Conservation (phyloP, 2,113 vertebrate genomes). For the Channa argus region DNA sequence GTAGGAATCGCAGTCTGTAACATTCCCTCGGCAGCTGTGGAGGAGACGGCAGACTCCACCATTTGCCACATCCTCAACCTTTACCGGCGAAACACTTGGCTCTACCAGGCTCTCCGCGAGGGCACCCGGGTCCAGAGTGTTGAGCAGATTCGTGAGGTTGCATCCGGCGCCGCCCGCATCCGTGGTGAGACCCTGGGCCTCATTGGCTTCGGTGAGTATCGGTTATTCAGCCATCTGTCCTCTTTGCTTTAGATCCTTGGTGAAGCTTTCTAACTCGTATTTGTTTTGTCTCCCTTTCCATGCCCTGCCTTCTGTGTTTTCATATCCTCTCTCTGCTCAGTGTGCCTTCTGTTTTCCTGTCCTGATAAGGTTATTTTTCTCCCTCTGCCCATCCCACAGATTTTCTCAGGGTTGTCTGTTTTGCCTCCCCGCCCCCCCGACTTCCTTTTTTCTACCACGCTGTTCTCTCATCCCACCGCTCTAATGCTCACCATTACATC, state of each 20-base stretch:
- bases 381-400: conserved; percentile 48
- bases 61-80: conserved; percentile 96
- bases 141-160: conserved; percentile 96
- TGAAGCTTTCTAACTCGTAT: neutral
- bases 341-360: conserved; percentile 56
- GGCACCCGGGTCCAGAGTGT: conserved; percentile 97
- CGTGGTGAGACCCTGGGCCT: conserved; percentile 95
- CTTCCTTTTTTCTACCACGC: conserved; percentile 56
- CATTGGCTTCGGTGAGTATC: conserved; percentile 92
- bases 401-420: conserved; percentile 76
- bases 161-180: conserved; percentile 94
- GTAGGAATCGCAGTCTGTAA: conserved; percentile 97
- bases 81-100: conserved; percentile 99
- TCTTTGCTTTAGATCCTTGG: neutral
- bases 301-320: conserved; percentile 25
- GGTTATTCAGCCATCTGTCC: neutral
- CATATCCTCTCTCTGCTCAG: conserved; percentile 41
- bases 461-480: conserved; percentile 47
- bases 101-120: conserved; percentile 96
- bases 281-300: neutral
- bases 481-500: conserved; percentile 59
- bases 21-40: conserved; percentile 95
- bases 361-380: conserved; percentile 66
- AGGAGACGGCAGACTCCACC: conserved; percentile 97
- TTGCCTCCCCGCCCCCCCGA: conserved; percentile 50